These are phyloP conservation scores for Oscheius sp. DNA, from an alignment of 2,888 invertebrate species.

Conservation along the genomic window DNA sequence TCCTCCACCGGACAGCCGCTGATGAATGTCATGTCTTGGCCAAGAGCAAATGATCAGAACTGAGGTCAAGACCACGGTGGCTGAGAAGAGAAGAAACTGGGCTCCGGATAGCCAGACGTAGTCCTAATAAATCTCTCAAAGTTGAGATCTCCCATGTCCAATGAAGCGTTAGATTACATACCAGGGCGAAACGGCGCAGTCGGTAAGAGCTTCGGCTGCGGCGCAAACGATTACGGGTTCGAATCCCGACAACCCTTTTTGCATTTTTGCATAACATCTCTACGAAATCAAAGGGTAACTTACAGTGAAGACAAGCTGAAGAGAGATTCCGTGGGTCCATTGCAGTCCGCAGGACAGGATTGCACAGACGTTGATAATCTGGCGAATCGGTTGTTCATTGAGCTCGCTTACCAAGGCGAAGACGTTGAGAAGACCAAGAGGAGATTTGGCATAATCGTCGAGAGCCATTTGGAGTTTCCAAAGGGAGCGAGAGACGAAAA, in stretches of 20 bases:
- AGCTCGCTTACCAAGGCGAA: slow-evolving; percentile 1
- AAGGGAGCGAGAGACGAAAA: background rate
- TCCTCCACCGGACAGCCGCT: slow-evolving; percentile 19
- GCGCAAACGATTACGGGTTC: background rate
- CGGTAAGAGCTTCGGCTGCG: background rate
- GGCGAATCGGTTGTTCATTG: background rate
- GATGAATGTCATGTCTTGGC: slow-evolving; percentile 5
- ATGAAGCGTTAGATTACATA: too few species aligned
- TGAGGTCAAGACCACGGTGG: slow-evolving; percentile 3
- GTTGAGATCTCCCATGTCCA: too few species aligned
- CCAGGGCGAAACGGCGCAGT: background rate
- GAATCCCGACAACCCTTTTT: background rate
- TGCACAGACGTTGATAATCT: slow-evolving; percentile 9
- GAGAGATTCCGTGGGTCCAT: slow-evolving; percentile 27
- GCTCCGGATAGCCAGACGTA: slow-evolving; percentile 25
- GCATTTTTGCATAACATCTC: background rate
- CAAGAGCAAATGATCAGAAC: slow-evolving; percentile 16
- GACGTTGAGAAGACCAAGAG: slow-evolving; percentile 26
- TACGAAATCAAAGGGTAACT: background rate
- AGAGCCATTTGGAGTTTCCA: slow-evolving; percentile 8
- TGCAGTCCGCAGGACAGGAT: slow-evolving; percentile 20
- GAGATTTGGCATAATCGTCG: slow-evolving; percentile 14
- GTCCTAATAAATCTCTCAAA: slow-evolving; percentile 14
- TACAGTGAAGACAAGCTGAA: slow-evolving; percentile 25
- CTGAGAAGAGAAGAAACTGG: slow-evolving; percentile 24